phyloP scores from a whole-genome alignment of 1,140 invertebrate species.

The Papilio aristodemus region DNA sequence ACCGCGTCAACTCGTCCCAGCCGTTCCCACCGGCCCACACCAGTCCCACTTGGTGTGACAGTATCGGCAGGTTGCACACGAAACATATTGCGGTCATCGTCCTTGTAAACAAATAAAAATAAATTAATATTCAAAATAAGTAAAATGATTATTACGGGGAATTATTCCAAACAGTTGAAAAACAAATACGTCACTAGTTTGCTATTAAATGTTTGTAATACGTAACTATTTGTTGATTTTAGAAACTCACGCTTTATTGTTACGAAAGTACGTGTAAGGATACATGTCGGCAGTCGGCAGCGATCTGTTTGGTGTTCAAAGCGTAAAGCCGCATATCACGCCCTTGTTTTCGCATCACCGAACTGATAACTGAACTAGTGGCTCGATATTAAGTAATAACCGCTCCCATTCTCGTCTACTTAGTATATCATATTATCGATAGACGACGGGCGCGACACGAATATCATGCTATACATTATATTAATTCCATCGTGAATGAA shows the following conservation, averaged over 20 bases:
- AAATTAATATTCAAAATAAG: not conserved
- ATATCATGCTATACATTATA: not conserved
- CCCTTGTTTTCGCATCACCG: slow-evolving; percentile 71
- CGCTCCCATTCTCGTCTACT: slow-evolving; percentile 65
- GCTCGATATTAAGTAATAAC: slow-evolving; percentile 73
- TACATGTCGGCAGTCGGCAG: slow-evolving; percentile 54
- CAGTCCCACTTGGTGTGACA: slow-evolving; percentile 95
- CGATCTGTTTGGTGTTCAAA: slow-evolving; percentile 51
- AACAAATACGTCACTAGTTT: not conserved
- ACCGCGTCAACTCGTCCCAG: slow-evolving; percentile 93
- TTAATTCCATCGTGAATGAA: too few species aligned
- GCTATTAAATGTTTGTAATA: not conserved
- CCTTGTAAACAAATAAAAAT: slow-evolving; percentile 81
- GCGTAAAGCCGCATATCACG: slow-evolving; percentile 63
- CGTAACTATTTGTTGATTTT: slow-evolving; percentile 29
- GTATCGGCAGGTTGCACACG: slow-evolving; percentile 96
- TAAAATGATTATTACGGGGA: not conserved
- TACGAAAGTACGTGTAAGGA: slow-evolving; percentile 59
- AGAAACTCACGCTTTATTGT: slow-evolving; percentile 72
- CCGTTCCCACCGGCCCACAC: slow-evolving; percentile 96
- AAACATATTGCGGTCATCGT: slow-evolving; percentile 96
- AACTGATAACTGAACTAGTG: slow-evolving; percentile 67
- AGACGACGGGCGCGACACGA: slow-evolving; percentile 51
- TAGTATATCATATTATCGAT: slow-evolving; percentile 59
- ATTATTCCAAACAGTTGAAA: not conserved